Conservation (phyloP, 1,140 invertebrate genomes). For the Drosophila triauraria region DNA sequence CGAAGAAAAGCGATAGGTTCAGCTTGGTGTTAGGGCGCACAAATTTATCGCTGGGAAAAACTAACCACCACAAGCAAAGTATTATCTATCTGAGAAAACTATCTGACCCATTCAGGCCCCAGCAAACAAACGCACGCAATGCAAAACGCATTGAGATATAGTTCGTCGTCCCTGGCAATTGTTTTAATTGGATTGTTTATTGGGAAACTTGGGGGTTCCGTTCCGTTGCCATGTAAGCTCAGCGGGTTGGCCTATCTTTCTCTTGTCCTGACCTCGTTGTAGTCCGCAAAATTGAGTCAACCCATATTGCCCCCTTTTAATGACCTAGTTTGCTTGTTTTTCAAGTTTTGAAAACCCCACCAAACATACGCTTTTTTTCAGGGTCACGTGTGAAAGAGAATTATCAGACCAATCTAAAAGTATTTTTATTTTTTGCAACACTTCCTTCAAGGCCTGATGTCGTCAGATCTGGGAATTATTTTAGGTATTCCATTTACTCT, state of each 20-base stretch:
- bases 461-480: slow-evolving; percentile 40
- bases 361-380: slow-evolving; percentile 32
- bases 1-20: slow-evolving; percentile 32
- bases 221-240: slow-evolving; percentile 54
- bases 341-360: slow-evolving; percentile 10
- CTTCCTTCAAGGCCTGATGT: slow-evolving; percentile 32
- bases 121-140: slow-evolving; percentile 62
- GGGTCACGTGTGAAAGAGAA: slow-evolving; percentile 37
- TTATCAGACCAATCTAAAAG: slow-evolving; percentile 13
- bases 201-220: slow-evolving; percentile 11
- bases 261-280: slow-evolving; percentile 55
- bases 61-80: slow-evolving; percentile 27
- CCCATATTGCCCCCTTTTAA: slow-evolving; percentile 63
- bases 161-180: slow-evolving; percentile 72
- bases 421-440: slow-evolving; percentile 37
- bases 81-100: slow-evolving; percentile 16
- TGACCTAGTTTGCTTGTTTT: slow-evolving; percentile 60
- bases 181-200: slow-evolving; percentile 82
- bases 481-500: slow-evolving; percentile 14
- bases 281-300: slow-evolving; percentile 46
- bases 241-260: slow-evolving; percentile 61
- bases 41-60: slow-evolving; percentile 31
- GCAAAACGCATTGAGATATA: slow-evolving; percentile 57
- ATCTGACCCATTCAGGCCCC: slow-evolving; percentile 18
- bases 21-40: slow-evolving; percentile 13